A percentile compares a stretch with the other conserved stretches of the same genome.
Evolutionary conservation across 2,113 vertebrate genomes (phyloP).

Genomic region (Oryzias javanicus): DNA sequence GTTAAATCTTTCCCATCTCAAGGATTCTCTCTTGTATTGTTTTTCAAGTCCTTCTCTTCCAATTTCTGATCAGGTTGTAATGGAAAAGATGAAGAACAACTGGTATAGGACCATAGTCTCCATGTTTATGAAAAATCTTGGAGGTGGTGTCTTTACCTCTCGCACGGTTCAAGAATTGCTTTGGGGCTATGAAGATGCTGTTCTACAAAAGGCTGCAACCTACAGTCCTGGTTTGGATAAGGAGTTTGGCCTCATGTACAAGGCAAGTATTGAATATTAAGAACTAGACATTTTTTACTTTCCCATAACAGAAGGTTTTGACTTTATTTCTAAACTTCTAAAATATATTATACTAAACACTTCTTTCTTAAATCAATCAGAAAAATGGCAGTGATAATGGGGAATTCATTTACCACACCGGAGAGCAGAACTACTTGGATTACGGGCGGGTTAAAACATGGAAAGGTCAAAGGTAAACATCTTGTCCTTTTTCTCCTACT

Average conservation of each 20-base stretch:
- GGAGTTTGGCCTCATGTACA: constrained; percentile 86
- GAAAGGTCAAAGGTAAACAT: constrained; percentile 85
- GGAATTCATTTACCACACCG: constrained; percentile 89
- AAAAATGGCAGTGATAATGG: constrained; percentile 88
- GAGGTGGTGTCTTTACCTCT: constrained; percentile 75
- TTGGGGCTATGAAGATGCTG: constrained; percentile 90
- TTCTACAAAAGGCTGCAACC: constrained; percentile 68
- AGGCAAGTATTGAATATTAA: constrained; percentile 80
- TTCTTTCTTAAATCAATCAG: constrained; percentile 65
- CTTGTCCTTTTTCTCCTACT: not conserved
- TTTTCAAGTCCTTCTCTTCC: not conserved
- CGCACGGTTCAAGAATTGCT: constrained; percentile 83
- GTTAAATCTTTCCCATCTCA: not conserved
- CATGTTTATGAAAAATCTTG: constrained; percentile 34
- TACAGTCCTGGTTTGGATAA: constrained; percentile 68
- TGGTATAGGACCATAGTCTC: constrained; percentile 14
- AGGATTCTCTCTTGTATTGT: not conserved
- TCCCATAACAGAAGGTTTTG: no score
- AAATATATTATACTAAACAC: no score
- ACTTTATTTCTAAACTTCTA: no score
- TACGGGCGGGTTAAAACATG: constrained; percentile 89
- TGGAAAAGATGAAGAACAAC: constrained; percentile 71
- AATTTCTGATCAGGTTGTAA: constrained; percentile 77
- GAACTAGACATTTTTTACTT: not conserved
- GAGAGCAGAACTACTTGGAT: constrained; percentile 83